phyloP scores from a whole-genome alignment of 2,888 invertebrate species.

The Andrena haemorrhoa region DNA sequence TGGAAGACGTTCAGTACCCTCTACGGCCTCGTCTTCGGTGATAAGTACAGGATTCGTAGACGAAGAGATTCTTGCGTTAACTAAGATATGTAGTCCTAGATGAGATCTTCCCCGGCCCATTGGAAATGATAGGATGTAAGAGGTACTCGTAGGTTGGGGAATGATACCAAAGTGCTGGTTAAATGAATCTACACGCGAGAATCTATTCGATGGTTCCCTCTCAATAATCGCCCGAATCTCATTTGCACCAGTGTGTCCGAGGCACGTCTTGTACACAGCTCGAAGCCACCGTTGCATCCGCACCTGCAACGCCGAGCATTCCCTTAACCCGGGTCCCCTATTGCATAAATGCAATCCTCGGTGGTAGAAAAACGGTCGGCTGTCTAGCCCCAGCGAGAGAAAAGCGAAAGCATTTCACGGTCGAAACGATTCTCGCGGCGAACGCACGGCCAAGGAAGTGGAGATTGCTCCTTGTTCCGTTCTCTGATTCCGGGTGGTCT shows the following conservation, averaged over 20 bases:
- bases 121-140: no score
- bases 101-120: no score
- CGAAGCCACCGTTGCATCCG: no score
- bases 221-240: no score
- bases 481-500: slow-evolving; percentile 51
- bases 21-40: not conserved
- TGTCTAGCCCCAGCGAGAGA: slow-evolving; percentile 6
- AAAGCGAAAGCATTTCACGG: slow-evolving; percentile 46
- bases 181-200: no score
- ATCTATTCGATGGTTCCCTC: no score
- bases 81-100: no score
- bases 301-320: not conserved
- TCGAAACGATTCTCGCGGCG: slow-evolving; percentile 42
- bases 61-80: no score
- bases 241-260: no score
- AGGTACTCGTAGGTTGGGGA: no score
- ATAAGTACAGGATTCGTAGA: no score
- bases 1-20: not conserved
- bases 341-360: not conserved
- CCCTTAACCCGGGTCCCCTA: not conserved
- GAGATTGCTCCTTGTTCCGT: slow-evolving; percentile 59
- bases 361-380: not conserved
- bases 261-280: not conserved
- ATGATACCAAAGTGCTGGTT: no score
- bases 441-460: slow-evolving; percentile 35